These are phyloP conservation scores for Tinea trinotella DNA, from an alignment of 2,888 invertebrate species.

Conservation along the genomic window DNA sequence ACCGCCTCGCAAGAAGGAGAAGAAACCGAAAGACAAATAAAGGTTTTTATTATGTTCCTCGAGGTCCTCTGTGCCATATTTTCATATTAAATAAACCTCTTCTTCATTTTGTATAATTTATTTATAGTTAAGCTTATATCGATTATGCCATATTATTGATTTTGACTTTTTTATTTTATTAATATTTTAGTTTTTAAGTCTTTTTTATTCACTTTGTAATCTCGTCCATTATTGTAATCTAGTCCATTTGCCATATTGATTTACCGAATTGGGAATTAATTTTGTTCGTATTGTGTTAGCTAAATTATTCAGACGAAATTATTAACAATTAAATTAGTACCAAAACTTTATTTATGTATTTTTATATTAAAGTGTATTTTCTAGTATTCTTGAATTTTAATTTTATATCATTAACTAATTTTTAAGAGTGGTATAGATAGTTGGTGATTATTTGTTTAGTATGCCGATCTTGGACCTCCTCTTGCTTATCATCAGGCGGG, in stretches of 20 bases:
- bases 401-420: no score
- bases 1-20: constrained; percentile 70
- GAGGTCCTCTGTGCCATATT: constrained; percentile 6
- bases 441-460: no score
- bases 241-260: neutral
- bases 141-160: constrained; percentile 24
- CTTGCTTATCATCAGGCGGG: no score
- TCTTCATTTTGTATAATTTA: constrained; percentile 1
- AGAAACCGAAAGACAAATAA: constrained; percentile 61
- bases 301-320: neutral
- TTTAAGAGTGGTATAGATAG: no score
- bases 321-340: constrained; percentile 3
- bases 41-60: constrained; percentile 29
- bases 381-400: no score
- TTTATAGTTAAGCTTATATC: constrained; percentile 1
- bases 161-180: constrained; percentile 18
- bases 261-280: neutral
- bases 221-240: constrained; percentile 15
- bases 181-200: constrained; percentile 21
- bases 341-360: constrained; percentile 41
- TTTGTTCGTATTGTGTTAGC: neutral
- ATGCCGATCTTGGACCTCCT: no score
- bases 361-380: constrained; percentile 65
- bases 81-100: neutral
- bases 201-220: constrained; percentile 20